Conservation (phyloP, 2,113 vertebrate genomes). For the Colinus virginianus region DNA sequence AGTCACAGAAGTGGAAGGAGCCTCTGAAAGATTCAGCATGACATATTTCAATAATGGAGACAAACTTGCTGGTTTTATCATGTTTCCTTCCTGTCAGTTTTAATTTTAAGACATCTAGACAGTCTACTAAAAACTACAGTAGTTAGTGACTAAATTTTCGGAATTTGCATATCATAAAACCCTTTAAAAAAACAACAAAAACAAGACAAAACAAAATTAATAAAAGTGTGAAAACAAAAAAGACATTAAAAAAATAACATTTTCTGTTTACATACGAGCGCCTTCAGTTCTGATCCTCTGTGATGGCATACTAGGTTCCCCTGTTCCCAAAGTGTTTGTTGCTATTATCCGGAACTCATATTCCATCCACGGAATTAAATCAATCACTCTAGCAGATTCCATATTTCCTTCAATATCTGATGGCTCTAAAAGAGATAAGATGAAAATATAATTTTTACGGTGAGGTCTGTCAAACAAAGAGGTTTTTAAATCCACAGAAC, state of each 20-base stretch:
- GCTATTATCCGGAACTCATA: slow-evolving; percentile 96
- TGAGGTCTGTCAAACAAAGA: neutral
- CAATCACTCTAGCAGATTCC: slow-evolving; percentile 88
- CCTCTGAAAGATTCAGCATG: neutral
- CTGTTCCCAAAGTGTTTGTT: slow-evolving; percentile 91
- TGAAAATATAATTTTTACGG: neutral
- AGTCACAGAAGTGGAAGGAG: neutral
- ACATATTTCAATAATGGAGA: neutral
- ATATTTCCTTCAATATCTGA: slow-evolving; percentile 91
- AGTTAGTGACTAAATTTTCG: neutral
- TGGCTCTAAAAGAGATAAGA: slow-evolving; percentile 81
- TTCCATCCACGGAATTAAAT: slow-evolving; percentile 95
- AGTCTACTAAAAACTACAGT: neutral
- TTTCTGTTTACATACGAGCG: slow-evolving; percentile 81
- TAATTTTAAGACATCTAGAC: neutral
- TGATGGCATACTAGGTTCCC: slow-evolving; percentile 91
- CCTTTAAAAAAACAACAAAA: neutral
- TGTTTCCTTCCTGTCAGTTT: neutral
- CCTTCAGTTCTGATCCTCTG: slow-evolving; percentile 86
- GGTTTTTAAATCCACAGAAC: neutral
- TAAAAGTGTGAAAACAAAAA: neutral
- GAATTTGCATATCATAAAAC: neutral
- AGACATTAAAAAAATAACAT: neutral
- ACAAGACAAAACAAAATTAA: neutral
- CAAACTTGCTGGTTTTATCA: neutral